Conservation (phyloP, 2,113 vertebrate species). For the Centropus bengalensis region DNA sequence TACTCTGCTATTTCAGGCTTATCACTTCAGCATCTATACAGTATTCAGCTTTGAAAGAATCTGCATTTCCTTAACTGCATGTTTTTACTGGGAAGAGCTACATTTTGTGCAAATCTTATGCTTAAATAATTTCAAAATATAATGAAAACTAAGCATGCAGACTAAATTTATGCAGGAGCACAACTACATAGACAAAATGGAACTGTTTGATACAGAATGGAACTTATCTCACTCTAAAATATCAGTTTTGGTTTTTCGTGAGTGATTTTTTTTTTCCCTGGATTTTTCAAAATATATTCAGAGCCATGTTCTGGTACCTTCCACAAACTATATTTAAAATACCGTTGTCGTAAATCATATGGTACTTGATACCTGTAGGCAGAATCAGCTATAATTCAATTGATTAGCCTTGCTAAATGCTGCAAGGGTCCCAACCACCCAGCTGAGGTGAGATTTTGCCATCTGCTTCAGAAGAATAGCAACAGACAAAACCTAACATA, state of each 20-base stretch:
- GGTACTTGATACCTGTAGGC: not conserved
- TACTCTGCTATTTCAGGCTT: conserved; percentile 24
- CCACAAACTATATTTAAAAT: conserved; percentile 21
- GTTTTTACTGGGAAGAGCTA: not conserved
- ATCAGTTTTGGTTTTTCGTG: not conserved
- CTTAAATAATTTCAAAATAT: not conserved
- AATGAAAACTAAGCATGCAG: not conserved
- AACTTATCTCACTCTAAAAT: not conserved
- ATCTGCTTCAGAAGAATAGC: conserved; percentile 61
- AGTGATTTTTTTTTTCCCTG: not conserved
- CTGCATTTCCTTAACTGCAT: not conserved
- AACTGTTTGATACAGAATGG: not conserved
- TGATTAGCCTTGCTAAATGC: conserved; percentile 47
- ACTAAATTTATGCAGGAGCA: not conserved
- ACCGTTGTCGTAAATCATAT: conserved; percentile 11
- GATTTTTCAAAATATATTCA: not conserved
- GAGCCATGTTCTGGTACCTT: not conserved
- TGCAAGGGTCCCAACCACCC: conserved; percentile 32
- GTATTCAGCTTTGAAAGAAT: not conserved
- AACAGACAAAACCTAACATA: conserved; percentile 27
- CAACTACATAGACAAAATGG: not conserved
- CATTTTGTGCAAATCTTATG: not conserved
- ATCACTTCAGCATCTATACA: conserved; percentile 23
- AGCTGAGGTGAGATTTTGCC: conserved; percentile 63
- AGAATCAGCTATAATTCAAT: conserved; percentile 40